Evolutionary conservation across 1,140 invertebrate species (phyloP).

Genomic region (Lepeophtheirus salmonis): DNA sequence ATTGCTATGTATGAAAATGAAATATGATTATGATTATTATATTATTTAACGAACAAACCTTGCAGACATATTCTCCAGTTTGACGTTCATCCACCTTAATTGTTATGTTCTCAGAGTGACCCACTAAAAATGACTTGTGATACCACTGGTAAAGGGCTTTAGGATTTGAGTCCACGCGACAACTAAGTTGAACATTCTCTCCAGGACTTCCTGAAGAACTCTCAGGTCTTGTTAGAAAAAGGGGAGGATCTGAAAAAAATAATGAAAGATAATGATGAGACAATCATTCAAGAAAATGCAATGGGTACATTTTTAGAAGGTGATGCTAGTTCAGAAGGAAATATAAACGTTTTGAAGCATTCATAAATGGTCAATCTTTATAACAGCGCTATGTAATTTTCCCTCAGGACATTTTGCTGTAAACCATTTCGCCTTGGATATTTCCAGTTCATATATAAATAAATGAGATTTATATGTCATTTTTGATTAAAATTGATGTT

Average conservation of each 20-base stretch:
- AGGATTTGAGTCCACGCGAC: conserved; percentile 14
- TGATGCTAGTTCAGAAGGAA: too few relatives aligned
- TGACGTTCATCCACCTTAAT: not conserved
- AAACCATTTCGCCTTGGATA: too few relatives aligned
- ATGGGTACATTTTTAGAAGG: not conserved
- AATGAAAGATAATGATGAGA: not conserved
- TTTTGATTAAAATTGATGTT: too few relatives aligned
- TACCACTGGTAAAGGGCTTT: not conserved
- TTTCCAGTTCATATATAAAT: too few relatives aligned
- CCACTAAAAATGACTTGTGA: not conserved
- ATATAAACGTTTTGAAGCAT: too few relatives aligned
- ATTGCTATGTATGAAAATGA: too few relatives aligned
- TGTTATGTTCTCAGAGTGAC: not conserved
- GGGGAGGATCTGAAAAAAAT: conserved; percentile 11
- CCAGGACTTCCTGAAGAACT: conserved; percentile 1
- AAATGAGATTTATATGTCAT: too few relatives aligned
- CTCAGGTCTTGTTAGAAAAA: conserved; percentile 1
- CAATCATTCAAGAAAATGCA: not conserved
- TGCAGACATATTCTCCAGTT: conserved; percentile 3
- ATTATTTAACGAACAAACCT: too few relatives aligned
- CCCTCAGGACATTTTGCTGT: too few relatives aligned
- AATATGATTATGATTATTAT: too few relatives aligned
- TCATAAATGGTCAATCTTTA: too few relatives aligned
- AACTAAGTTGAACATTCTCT: conserved; percentile 8
- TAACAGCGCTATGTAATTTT: too few relatives aligned